phyloP scores from a whole-genome alignment of 2,888 invertebrate genomes.

The Brenthis ino region DNA sequence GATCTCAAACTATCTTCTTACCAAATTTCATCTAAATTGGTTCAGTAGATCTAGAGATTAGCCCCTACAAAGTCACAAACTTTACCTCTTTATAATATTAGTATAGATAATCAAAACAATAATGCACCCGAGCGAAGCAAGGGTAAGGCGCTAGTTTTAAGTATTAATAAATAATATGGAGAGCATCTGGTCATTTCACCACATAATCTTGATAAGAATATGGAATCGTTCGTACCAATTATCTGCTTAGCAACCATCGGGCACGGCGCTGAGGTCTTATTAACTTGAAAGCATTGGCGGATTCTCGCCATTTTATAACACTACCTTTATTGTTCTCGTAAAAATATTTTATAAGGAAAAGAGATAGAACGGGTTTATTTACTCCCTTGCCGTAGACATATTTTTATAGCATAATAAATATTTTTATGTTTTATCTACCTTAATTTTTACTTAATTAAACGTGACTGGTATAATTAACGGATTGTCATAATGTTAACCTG shows the following conservation, averaged over 20 bases:
- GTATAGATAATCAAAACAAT: too few relatives aligned
- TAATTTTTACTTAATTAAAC: background rate
- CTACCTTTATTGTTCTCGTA: conserved; percentile 25
- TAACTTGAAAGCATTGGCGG: conserved; percentile 28
- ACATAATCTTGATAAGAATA: background rate
- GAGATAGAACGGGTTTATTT: conserved; percentile 13
- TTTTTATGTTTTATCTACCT: background rate
- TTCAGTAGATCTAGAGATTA: too few relatives aligned
- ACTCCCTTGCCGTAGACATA: background rate
- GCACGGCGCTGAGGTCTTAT: conserved; percentile 11
- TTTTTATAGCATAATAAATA: background rate
- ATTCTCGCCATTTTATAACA: conserved; percentile 25
- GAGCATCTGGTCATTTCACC: conserved; percentile 27
- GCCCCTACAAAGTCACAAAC: too few relatives aligned
- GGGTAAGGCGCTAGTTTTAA: too few relatives aligned
- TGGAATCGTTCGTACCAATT: conserved; percentile 15
- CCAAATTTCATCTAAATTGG: too few relatives aligned
- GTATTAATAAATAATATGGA: conserved; percentile 16
- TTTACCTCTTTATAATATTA: too few relatives aligned
- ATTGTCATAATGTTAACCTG: too few relatives aligned
- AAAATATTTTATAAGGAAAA: conserved; percentile 22
- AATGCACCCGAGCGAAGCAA: too few relatives aligned
- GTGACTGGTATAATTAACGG: conserved; percentile 7
- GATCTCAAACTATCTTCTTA: too few relatives aligned
- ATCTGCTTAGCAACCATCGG: conserved; percentile 18